These are phyloP conservation scores for Spinibarbus caldwelli DNA, from an alignment of 2,797 vertebrate genomes.

Conservation along the genomic window DNA sequence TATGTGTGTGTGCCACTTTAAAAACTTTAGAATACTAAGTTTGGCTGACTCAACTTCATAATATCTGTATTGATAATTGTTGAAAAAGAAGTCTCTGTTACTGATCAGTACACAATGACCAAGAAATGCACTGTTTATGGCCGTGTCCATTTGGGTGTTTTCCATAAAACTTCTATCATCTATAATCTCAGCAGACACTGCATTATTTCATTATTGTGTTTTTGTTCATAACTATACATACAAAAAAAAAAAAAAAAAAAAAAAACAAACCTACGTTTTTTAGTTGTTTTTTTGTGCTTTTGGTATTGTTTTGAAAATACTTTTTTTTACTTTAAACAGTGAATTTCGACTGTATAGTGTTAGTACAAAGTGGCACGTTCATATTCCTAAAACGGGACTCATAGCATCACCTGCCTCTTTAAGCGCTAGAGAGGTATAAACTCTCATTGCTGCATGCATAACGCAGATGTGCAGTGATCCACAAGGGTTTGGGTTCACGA, in stretches of 20 bases:
- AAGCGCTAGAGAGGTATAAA: neutral
- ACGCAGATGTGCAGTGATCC: neutral
- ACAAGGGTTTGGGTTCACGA: neutral
- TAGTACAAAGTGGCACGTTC: neutral
- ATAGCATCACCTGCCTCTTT: neutral
- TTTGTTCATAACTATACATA: neutral
- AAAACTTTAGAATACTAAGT: neutral
- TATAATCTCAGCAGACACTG: neutral
- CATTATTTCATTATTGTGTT: neutral
- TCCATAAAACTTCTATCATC: neutral
- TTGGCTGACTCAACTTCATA: neutral
- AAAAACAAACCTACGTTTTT: neutral
- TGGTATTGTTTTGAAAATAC: neutral
- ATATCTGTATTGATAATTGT: neutral
- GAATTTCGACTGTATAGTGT: neutral
- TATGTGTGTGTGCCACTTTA: neutral
- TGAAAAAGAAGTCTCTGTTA: neutral
- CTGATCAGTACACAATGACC: neutral
- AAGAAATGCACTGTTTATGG: neutral
- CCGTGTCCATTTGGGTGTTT: neutral
- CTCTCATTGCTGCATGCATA: neutral
- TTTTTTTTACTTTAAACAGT: neutral
- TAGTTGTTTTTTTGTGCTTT: neutral
- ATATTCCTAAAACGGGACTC: neutral
- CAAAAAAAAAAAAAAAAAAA: neutral